phyloP scores from a whole-genome alignment of 2,113 vertebrate genomes.

The Laticauda colubrina region DNA sequence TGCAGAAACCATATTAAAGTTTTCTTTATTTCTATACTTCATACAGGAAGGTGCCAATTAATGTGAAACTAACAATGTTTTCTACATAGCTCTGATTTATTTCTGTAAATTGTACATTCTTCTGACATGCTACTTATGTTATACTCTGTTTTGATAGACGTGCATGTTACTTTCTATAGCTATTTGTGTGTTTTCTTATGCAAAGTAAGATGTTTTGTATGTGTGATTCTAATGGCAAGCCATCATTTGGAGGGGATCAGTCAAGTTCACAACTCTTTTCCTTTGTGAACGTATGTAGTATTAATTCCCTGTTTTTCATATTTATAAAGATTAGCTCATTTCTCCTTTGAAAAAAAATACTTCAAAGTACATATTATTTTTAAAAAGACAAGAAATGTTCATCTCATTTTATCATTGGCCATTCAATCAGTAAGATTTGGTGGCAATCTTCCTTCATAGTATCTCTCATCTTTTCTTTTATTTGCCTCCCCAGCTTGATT shows the following conservation, averaged over 20 bases:
- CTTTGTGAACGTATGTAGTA: background rate
- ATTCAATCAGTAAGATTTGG: background rate
- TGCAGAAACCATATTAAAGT: background rate
- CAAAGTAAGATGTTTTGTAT: background rate
- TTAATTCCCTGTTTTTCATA: background rate
- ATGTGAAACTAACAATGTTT: background rate
- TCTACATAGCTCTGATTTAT: background rate
- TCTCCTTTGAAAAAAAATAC: background rate
- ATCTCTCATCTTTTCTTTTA: background rate
- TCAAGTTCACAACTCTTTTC: background rate
- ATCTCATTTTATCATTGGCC: background rate
- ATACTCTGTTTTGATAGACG: background rate
- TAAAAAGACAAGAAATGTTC: background rate
- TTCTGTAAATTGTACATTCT: background rate
- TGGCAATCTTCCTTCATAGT: background rate
- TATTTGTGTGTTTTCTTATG: background rate
- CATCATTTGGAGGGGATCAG: background rate
- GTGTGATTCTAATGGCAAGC: background rate
- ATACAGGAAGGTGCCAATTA: background rate
- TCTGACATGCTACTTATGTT: background rate
- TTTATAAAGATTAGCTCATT: background rate
- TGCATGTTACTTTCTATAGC: background rate
- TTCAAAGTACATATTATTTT: background rate
- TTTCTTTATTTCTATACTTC: background rate
- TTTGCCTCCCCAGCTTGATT: background rate